Percentiles rank a stretch among this genome's conserved stretches.
Conservation (phyloP, 2,797 vertebrate species). For the Cyprinella venusta region DNA sequence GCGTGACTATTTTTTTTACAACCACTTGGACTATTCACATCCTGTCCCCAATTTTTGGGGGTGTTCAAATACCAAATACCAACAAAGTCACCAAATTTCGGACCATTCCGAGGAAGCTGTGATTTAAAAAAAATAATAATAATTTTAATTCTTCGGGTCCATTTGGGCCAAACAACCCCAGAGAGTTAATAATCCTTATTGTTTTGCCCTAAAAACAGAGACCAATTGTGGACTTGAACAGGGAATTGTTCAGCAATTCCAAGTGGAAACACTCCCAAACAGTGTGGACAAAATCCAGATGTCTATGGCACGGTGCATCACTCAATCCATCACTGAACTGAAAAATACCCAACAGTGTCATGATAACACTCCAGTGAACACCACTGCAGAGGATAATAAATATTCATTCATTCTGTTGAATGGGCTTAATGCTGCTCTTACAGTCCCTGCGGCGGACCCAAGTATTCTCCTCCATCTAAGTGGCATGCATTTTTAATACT, state of each 20-base stretch:
- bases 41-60: too few species aligned
- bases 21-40: too few species aligned
- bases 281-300: constrained; percentile 67
- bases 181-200: neutral
- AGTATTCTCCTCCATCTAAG: constrained; percentile 46
- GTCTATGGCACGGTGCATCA: constrained; percentile 65
- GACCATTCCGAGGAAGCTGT: too few species aligned
- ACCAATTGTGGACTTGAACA: neutral
- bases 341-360: constrained; percentile 22
- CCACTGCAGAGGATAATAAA: constrained; percentile 36
- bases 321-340: constrained; percentile 43
- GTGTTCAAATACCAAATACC: too few species aligned
- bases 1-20: too few species aligned
- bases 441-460: constrained; percentile 20
- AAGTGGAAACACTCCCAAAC: constrained; percentile 56
- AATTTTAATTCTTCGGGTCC: too few species aligned
- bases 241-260: constrained; percentile 24
- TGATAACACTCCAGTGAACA: constrained; percentile 24
- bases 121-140: too few species aligned
- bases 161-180: too few species aligned
- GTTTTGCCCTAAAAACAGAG: neutral
- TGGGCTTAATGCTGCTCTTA: constrained; percentile 37
- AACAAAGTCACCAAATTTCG: too few species aligned
- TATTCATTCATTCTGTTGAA: constrained; percentile 47
- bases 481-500: constrained; percentile 42